Base-by-base conservation (phyloP, 2,888 invertebrate genomes). In the Idaea straminata region DNA sequence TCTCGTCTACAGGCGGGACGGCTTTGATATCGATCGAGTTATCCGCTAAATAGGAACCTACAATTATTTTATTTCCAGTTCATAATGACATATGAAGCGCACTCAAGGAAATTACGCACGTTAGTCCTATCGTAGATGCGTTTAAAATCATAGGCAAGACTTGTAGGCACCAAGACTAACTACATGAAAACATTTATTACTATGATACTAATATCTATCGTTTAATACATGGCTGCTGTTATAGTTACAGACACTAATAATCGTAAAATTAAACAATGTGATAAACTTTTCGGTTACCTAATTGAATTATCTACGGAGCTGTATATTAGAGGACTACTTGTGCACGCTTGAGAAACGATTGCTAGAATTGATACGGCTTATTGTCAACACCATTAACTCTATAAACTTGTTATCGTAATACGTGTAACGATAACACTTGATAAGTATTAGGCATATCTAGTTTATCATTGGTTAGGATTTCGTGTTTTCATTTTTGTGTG, bases 241-340 rank as follows among this genome's bases (percentile, higher is more conserved):
- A 47, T 7, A 47, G 47, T 47, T 47, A 47, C 47, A 47, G 47
- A 13, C 47, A 47, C 47, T 10, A 47, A 47, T 47, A 15, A 16
- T 62, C 65, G 65, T 69, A 66, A 66, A 69, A 64, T 64, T 64
- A 62, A 62, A 35, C 61, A 62, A 7, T 60, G 61, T 66, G 61
- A 64, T 65, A 70, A 66, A 64, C 64, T 69, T 59, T 61, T 64
- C n/a, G 64, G 59, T 61, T 61, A 65, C 66, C 62, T 47, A 64
- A 68, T 69, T 64, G 61, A 67, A 67, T 68, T 66, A 71, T 69
- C 66, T 64, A 35, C 59, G 35, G 61, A 16, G 47, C 57, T 61
- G 61, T 67, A 71, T 69, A 66, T 25, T 66, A 66, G 66, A 67
- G 69, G 69, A 67, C 66, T 69, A 64, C 36, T 65, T 64, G 15